These are phyloP conservation scores for Drosophila teissieri DNA, from an alignment of 1,140 invertebrate species.

Conservation along the genomic window DNA sequence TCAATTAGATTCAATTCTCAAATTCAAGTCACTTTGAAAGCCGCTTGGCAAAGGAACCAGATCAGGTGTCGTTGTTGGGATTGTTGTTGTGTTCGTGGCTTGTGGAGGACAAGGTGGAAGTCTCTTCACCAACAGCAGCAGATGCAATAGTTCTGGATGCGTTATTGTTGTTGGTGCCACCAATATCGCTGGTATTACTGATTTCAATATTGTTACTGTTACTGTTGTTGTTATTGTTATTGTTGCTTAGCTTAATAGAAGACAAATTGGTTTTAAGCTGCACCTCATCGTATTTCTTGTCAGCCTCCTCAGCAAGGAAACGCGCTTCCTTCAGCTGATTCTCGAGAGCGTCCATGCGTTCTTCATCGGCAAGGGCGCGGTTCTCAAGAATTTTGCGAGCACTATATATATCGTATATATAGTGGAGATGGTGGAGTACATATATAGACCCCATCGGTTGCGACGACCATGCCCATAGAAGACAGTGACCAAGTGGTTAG, in stretches of 20 bases:
- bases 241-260: slow-evolving; percentile 68
- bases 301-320: slow-evolving; percentile 99
- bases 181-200: slow-evolving; percentile 44
- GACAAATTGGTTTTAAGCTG: slow-evolving; percentile 83
- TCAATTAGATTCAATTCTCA: slow-evolving; percentile 1
- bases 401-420: slow-evolving; percentile 86
- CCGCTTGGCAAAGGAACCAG: slow-evolving; percentile 63
- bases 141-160: slow-evolving; percentile 61
- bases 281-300: slow-evolving; percentile 99
- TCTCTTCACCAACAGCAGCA: slow-evolving; percentile 72
- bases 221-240: slow-evolving; percentile 64
- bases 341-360: slow-evolving; percentile 99
- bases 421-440: slow-evolving; percentile 21
- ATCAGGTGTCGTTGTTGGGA: slow-evolving; percentile 74
- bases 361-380: slow-evolving; percentile 99
- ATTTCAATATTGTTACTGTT: slow-evolving; percentile 49
- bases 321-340: slow-evolving; percentile 99
- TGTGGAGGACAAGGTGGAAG: slow-evolving; percentile 81
- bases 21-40: slow-evolving; percentile 8
- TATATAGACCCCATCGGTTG: slow-evolving; percentile 29
- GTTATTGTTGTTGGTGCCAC: slow-evolving; percentile 70
- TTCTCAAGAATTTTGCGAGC: slow-evolving; percentile 99
- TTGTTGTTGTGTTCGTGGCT: slow-evolving; percentile 68
- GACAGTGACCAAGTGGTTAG: slow-evolving; percentile 83
- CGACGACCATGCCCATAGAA: slow-evolving; percentile 79